Conservation (phyloP, 2,797 vertebrate genomes). For the Melanitta fusca region DNA sequence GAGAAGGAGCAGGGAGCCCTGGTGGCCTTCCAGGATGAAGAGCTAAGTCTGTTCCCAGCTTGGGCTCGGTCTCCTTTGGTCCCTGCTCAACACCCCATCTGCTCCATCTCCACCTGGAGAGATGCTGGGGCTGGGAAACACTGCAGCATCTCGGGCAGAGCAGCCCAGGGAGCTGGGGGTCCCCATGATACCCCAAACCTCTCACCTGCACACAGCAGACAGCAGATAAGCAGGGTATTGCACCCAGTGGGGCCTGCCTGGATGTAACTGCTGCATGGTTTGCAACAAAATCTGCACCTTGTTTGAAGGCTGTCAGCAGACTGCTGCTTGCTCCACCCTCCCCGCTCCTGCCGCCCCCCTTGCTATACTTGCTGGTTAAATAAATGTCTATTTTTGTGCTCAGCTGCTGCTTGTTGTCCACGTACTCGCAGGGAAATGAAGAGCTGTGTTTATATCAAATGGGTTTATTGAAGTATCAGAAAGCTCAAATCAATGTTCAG, state of each 20-base stretch:
- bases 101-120: neutral
- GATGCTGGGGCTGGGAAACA: neutral
- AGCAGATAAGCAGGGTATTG: neutral
- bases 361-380: slow-evolving; percentile 1
- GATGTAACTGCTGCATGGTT: neutral
- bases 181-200: neutral
- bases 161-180: neutral
- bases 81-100: neutral
- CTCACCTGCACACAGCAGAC: neutral
- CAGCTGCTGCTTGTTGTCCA: slow-evolving; percentile 11
- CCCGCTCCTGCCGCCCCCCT: neutral
- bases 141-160: rapidly evolving
- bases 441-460: slow-evolving; percentile 58
- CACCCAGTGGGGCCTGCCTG: neutral
- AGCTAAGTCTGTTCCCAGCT: neutral
- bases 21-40: neutral
- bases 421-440: neutral
- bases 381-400: slow-evolving; percentile 39
- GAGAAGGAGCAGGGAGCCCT: neutral
- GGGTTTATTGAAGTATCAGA: slow-evolving; percentile 45
- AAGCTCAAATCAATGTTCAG: slow-evolving; percentile 48
- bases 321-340: rapidly evolving
- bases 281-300: neutral
- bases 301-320: neutral
- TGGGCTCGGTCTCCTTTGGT: neutral